phyloP scores from a whole-genome alignment of 2,888 invertebrate species.

The Lithophane socia region DNA sequence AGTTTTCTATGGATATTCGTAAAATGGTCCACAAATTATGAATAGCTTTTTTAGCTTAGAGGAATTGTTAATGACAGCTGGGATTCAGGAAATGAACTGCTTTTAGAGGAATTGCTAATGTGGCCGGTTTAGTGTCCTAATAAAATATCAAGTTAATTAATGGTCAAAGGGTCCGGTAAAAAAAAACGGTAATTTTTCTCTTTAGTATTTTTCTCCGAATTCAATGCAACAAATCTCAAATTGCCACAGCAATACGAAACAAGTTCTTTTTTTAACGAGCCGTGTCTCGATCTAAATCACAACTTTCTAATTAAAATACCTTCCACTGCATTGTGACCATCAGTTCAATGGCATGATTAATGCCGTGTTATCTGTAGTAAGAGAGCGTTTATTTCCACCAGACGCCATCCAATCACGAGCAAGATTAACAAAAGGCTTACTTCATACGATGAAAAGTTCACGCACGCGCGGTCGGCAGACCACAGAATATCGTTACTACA shows the following conservation, averaged over 20 bases:
- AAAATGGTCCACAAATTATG: too few species aligned
- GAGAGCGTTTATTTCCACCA: conserved; percentile 64
- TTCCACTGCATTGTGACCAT: conserved; percentile 52
- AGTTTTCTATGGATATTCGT: too few species aligned
- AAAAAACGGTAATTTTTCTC: background rate
- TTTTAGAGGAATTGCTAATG: too few species aligned
- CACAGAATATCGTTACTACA: conserved; percentile 4
- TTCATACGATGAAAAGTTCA: conserved; percentile 33
- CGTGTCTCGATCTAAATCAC: conserved; percentile 48
- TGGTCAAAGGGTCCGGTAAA: too few species aligned
- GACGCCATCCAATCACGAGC: conserved; percentile 24
- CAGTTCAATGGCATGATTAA: conserved; percentile 66
- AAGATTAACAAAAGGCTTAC: conserved; percentile 48
- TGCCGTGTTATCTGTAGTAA: conserved; percentile 49
- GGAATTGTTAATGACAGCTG: too few species aligned
- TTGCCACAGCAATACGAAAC: conserved; percentile 10
- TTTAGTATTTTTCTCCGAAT: background rate
- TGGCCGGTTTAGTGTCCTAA: background rate
- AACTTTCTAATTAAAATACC: conserved; percentile 64
- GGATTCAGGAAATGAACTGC: too few species aligned
- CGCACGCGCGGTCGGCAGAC: conserved; percentile 17
- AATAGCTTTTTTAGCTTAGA: too few species aligned
- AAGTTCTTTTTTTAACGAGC: conserved; percentile 18
- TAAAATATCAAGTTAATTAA: too few species aligned
- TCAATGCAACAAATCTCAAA: background rate